phyloP scores from a whole-genome alignment of 1,140 invertebrate genomes.

The Drosophila novamexicana region DNA sequence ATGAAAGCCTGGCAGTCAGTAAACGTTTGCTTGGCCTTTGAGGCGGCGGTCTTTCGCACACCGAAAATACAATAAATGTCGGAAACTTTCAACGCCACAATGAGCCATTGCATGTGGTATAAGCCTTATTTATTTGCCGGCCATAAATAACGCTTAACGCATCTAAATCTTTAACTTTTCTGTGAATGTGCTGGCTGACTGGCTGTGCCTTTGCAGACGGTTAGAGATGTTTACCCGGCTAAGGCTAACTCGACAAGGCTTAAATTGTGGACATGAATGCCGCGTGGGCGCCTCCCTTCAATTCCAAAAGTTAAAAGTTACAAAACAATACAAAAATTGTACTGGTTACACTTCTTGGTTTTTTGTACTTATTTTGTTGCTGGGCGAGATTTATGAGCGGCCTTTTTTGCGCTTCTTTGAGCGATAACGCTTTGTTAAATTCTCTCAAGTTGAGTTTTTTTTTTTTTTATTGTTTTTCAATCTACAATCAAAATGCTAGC shows the following conservation, averaged over 20 bases:
- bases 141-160: slow-evolving; percentile 83
- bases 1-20: not conserved
- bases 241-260: slow-evolving; percentile 76
- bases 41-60: slow-evolving; percentile 20
- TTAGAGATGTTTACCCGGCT: slow-evolving; percentile 72
- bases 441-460: slow-evolving; percentile 35
- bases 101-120: slow-evolving; percentile 83
- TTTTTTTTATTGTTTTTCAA: slow-evolving; percentile 29
- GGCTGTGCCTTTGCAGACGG: slow-evolving; percentile 17
- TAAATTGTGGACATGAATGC: slow-evolving; percentile 54
- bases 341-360: slow-evolving; percentile 22
- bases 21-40: not conserved
- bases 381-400: slow-evolving; percentile 64
- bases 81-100: slow-evolving; percentile 81
- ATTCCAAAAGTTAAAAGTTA: slow-evolving; percentile 72
- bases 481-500: not conserved
- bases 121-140: slow-evolving; percentile 81
- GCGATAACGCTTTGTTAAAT: slow-evolving; percentile 50
- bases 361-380: slow-evolving; percentile 17
- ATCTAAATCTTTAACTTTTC: slow-evolving; percentile 82
- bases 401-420: slow-evolving; percentile 56
- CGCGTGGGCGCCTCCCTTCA: slow-evolving; percentile 32
- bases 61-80: slow-evolving; percentile 76
- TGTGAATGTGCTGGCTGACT: slow-evolving; percentile 62
- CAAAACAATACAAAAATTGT: slow-evolving; percentile 74